phyloP scores from a whole-genome alignment of 2,797 vertebrate genomes.

The Cyclura pinguis region DNA sequence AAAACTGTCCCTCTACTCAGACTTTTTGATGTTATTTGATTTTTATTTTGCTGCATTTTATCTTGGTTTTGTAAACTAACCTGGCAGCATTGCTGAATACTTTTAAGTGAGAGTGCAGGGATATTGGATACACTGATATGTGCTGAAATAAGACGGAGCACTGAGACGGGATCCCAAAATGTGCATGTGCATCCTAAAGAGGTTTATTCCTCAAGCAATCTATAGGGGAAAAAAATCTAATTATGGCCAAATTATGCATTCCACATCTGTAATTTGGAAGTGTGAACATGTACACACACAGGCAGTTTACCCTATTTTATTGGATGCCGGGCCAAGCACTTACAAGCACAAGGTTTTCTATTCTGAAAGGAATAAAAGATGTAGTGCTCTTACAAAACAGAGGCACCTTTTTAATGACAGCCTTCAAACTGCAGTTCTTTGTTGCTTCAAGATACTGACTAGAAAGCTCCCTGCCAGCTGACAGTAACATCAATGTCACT shows the following conservation, averaged over 20 bases:
- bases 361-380: conserved; percentile 65
- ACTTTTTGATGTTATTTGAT: background rate
- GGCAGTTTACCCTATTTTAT: conserved; percentile 45
- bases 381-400: conserved; percentile 69
- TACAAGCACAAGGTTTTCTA: conserved; percentile 59
- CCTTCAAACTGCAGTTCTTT: conserved; percentile 67
- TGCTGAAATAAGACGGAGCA: too few relatives aligned
- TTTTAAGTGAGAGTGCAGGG: accelerated
- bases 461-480: conserved; percentile 72
- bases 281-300: conserved; percentile 37
- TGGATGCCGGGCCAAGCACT: conserved; percentile 50
- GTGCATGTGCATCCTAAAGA: background rate
- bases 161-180: background rate
- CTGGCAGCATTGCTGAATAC: background rate
- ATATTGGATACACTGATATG: background rate
- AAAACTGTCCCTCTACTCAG: too few relatives aligned
- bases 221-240: background rate
- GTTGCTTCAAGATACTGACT: conserved; percentile 68
- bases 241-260: conserved; percentile 35
- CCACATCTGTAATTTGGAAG: conserved; percentile 53
- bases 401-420: conserved; percentile 69
- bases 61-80: background rate
- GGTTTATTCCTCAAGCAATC: background rate
- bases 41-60: background rate
- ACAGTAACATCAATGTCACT: conserved; percentile 69